A percentile compares a stretch with the other conserved stretches of the same genome.
phyloP scores from a whole-genome alignment of 2,797 vertebrate genomes.

The Chaenodraco wilsoni region DNA sequence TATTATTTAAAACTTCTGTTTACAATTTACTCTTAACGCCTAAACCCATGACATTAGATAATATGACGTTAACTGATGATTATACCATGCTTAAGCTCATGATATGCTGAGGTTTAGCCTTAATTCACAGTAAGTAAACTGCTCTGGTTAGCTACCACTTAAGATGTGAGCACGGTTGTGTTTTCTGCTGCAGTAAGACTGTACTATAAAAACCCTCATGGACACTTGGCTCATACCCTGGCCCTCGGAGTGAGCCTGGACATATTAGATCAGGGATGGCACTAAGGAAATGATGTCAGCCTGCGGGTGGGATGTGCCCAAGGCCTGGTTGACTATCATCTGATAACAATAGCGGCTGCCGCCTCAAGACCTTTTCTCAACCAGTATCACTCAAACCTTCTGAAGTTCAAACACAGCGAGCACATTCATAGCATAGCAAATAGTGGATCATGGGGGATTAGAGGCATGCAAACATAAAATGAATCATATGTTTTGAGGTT shows the following conservation, averaged over 20 bases:
- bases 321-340: constrained; percentile 53
- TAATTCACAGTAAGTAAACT: not conserved
- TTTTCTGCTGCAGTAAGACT: constrained; percentile 14
- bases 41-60: not conserved
- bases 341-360: constrained; percentile 63
- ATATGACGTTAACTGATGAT: not conserved
- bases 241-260: constrained; percentile 33
- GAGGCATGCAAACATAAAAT: constrained; percentile 70
- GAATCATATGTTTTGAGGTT: constrained; percentile 71
- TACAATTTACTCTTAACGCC: not conserved
- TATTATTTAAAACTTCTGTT: not conserved
- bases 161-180: not conserved
- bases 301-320: constrained; percentile 44
- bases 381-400: constrained; percentile 57
- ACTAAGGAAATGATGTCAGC: constrained; percentile 57
- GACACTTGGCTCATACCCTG: constrained; percentile 25
- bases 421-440: constrained; percentile 66
- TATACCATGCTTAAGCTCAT: too few species aligned
- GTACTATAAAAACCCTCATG: constrained; percentile 23
- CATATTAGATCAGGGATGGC: constrained; percentile 57
- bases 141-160: not conserved
- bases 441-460: constrained; percentile 79
- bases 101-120: too few species aligned
- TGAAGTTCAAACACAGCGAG: constrained; percentile 65
- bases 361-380: constrained; percentile 47